phyloP scores from a whole-genome alignment of 2,888 invertebrate species.

The Megastigmus dorsalis region DNA sequence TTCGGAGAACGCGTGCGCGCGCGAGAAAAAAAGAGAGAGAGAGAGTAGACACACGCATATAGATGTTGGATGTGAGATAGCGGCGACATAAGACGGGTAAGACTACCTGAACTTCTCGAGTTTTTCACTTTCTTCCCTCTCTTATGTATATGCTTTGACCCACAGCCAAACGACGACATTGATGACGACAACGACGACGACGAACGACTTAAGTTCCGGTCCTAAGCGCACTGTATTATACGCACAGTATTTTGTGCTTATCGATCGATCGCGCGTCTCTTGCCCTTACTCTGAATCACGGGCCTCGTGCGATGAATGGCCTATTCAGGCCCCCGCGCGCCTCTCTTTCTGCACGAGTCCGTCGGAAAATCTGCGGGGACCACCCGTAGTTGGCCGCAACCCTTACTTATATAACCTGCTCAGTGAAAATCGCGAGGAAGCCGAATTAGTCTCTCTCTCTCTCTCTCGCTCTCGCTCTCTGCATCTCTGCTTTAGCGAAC shows the following conservation, averaged over 20 bases:
- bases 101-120: constrained; percentile 15
- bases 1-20: background rate
- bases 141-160: background rate
- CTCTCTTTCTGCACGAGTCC: background rate
- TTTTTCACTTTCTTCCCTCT: background rate
- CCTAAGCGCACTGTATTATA: background rate
- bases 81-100: constrained; percentile 7
- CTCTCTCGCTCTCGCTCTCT: background rate
- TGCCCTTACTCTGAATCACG: background rate
- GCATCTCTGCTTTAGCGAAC: no score
- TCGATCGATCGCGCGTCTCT: constrained; percentile 30
- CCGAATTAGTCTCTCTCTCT: no score
- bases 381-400: constrained; percentile 61
- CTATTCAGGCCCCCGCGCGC: background rate
- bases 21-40: background rate
- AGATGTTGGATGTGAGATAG: constrained; percentile 31
- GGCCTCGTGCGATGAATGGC: no score
- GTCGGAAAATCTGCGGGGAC: background rate
- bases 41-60: background rate
- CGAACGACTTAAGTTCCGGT: constrained; percentile 27
- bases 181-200: background rate
- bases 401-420: constrained; percentile 62
- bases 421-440: no score
- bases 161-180: background rate
- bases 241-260: constrained; percentile 36